Evolutionary conservation across 2,797 vertebrate species (phyloP).

Genomic region (Ficedula albicollis): DNA sequence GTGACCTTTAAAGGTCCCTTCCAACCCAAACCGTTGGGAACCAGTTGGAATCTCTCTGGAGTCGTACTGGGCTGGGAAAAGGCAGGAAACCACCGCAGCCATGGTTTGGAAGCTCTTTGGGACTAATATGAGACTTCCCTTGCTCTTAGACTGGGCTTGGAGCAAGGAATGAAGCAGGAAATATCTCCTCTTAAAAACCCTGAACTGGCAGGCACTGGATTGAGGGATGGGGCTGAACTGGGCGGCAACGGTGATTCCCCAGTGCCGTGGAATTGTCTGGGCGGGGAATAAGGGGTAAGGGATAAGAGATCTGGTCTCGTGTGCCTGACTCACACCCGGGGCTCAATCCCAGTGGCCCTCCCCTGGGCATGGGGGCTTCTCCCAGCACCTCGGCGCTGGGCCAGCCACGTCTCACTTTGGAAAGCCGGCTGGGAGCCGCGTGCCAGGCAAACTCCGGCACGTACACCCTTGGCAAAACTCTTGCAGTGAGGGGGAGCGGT

Average conservation of each 20-base stretch:
- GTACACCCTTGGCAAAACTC: not conserved
- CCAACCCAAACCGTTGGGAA: fast-evolving
- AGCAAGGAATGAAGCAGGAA: not conserved
- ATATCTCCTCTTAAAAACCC: not conserved
- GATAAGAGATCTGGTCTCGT: not conserved
- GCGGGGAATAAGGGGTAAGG: not conserved
- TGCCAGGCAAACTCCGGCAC: not conserved
- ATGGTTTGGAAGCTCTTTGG: not conserved
- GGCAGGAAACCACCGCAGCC: fast-evolving
- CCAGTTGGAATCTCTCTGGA: not conserved
- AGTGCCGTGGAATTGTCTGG: fast-evolving
- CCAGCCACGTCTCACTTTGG: not conserved
- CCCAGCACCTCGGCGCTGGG: not conserved
- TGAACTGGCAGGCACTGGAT: fast-evolving
- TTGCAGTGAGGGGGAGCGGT: not conserved
- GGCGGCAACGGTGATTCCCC: fast-evolving
- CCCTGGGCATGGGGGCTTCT: not conserved
- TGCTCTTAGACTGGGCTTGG: not conserved
- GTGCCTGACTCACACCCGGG: not conserved
- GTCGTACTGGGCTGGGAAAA: fast-evolving
- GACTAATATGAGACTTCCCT: not conserved
- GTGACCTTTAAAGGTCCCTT: not conserved
- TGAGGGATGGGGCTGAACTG: not conserved
- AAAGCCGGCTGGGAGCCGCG: not conserved
- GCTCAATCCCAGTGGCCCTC: fast-evolving